Base-by-base conservation (phyloP, 2,888 invertebrate species). In the Diloba caeruleocephala region DNA sequence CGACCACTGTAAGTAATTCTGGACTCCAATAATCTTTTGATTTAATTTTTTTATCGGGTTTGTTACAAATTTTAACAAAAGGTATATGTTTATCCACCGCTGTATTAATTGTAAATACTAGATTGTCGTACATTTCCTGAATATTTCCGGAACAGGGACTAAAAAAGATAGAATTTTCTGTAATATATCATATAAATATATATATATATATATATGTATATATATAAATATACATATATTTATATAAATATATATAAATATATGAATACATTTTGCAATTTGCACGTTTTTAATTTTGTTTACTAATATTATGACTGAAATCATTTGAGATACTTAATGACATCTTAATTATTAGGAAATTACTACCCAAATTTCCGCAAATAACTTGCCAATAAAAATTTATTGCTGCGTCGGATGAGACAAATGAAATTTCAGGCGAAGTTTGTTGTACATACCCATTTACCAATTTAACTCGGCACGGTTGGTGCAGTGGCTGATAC, bases 21-120 rank as follows among this genome's bases (percentile, higher is more conserved):
- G 41, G 15, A 14, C 25, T 51, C 73, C 75, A 76, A 33, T 72
- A 76, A 0, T 34, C 14, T 41, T 70, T 71, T 0, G 71, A 61
- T 15, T 36, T 61, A 52, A 75, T 71, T 7, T 67, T 68, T 6
- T 19, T 37, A 4, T 19, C 7, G 2, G 42, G 42, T 19, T 25
- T 13, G 8, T 5, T 12, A 32, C 7, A 25, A 6, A 23, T 9
- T 15, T 32, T 42, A 25, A 42, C 7, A 10, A 28, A 39, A 14
- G 39, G 39, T 29, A 39, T 39, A 29, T 29, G 12, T 29, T 17
- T 23, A 23, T 36, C 23, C 5, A 13, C 36, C 8, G 36, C 36
- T 0, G 9, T 6, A 3, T 36, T 23, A 23, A 36, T 36, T 3
- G 8, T 3, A 8, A 9, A 12, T 23, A 36, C 9, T 1, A 36